A percentile compares a stretch with the other conserved stretches of the same genome.
Evolutionary conservation across 1,140 invertebrate genomes (phyloP).

Genomic region (Proales similis): DNA sequence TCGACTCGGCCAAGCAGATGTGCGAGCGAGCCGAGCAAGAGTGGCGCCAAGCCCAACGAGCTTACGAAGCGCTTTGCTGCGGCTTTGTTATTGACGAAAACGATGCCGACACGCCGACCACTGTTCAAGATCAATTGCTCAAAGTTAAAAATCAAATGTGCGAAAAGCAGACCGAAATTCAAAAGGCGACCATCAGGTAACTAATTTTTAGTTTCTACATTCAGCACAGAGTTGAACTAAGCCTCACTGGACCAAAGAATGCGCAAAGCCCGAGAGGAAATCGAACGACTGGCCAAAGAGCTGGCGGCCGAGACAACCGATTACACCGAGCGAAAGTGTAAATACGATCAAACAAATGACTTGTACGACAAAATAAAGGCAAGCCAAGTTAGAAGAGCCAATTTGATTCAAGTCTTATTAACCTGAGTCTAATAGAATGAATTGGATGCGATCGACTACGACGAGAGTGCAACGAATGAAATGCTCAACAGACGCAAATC

Average conservation of each 20-base stretch:
- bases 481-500: background rate
- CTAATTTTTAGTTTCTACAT: background rate
- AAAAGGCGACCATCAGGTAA: conserved; percentile 36
- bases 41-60: conserved; percentile 26
- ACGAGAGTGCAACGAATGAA: conserved; percentile 7
- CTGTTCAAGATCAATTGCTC: conserved; percentile 35
- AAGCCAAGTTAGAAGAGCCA: too few species aligned
- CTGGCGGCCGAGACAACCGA: conserved; percentile 11
- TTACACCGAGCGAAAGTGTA: conserved; percentile 16
- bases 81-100: conserved; percentile 31
- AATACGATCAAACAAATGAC: background rate
- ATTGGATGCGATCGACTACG: conserved; percentile 3
- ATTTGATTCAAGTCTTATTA: too few species aligned
- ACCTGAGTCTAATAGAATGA: too few species aligned
- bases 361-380: conserved; percentile 17
- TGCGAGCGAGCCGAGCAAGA: conserved; percentile 19
- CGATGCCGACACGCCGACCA: conserved; percentile 13
- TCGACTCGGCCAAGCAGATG: conserved; percentile 17
- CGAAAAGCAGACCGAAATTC: conserved; percentile 24
- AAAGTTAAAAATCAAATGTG: conserved; percentile 35
- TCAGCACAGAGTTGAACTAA: background rate
- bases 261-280: conserved; percentile 23
- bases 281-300: conserved; percentile 22
- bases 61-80: conserved; percentile 28
- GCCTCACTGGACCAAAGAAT: too few species aligned